Evolutionary conservation across 2,797 vertebrate genomes (phyloP).

Genomic region (Austrolebias charrua): DNA sequence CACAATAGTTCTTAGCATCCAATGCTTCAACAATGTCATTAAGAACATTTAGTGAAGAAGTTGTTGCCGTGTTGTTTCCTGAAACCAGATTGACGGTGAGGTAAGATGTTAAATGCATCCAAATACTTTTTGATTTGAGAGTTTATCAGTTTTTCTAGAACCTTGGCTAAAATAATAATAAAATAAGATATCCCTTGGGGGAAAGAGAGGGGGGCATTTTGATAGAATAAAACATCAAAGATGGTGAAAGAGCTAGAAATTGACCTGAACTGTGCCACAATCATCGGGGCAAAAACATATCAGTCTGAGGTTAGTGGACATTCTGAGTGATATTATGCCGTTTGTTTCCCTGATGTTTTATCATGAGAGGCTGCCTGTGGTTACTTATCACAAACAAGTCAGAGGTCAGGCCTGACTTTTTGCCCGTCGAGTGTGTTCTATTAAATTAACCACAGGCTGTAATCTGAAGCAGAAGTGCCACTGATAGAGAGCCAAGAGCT

Average conservation of each 20-base stretch:
- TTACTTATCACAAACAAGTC: slow-evolving; percentile 90
- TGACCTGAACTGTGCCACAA: slow-evolving; percentile 24
- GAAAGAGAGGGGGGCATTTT: no score
- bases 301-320: slow-evolving; percentile 35
- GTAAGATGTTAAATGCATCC: no score
- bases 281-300: slow-evolving; percentile 22
- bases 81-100: no score
- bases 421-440: slow-evolving; percentile 81
- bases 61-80: no score
- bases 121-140: no score
- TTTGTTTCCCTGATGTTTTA: slow-evolving; percentile 84
- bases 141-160: no score
- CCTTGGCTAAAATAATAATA: no score
- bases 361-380: slow-evolving; percentile 81
- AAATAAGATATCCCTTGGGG: not conserved
- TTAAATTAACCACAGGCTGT: slow-evolving; percentile 82
- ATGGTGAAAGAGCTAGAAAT: slow-evolving; percentile 6
- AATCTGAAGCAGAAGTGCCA: slow-evolving; percentile 87
- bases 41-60: no score
- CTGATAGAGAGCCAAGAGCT: slow-evolving; percentile 71
- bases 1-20: no score
- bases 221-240: not conserved
- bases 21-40: no score
- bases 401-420: slow-evolving; percentile 84
- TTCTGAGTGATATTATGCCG: slow-evolving; percentile 53